phyloP scores from a whole-genome alignment of 2,888 invertebrate species.

The Oscheius sp. region DNA sequence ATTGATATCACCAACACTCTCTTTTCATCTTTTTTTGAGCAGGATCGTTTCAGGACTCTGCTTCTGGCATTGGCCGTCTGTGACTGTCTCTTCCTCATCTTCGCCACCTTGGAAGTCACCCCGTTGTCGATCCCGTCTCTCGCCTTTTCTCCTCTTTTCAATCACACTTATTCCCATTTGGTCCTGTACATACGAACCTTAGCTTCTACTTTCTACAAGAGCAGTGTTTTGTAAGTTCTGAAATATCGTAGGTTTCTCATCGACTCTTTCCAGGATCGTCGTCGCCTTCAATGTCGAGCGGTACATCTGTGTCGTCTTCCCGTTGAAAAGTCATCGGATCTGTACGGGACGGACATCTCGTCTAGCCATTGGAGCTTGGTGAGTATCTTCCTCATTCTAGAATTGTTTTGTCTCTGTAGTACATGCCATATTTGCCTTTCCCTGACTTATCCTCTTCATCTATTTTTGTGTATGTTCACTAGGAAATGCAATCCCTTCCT shows the following conservation, averaged over 20 bases:
- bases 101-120: constrained; percentile 70
- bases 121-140: constrained; percentile 60
- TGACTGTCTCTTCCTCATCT: constrained; percentile 70
- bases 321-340: constrained; percentile 65
- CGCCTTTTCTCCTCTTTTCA: constrained; percentile 57
- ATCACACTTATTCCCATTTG: constrained; percentile 59
- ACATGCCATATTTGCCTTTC: constrained; percentile 21
- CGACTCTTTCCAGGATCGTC: constrained; percentile 63
- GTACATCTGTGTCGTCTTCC: constrained; percentile 72
- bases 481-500: background rate
- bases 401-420: background rate
- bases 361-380: constrained; percentile 59
- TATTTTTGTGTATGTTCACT: constrained; percentile 10
- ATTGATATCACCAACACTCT: too few relatives aligned
- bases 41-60: constrained; percentile 60
- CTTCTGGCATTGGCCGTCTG: constrained; percentile 70
- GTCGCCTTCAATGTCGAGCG: constrained; percentile 73
- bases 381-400: constrained; percentile 19
- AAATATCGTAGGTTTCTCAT: background rate
- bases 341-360: constrained; percentile 63
- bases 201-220: constrained; percentile 72
- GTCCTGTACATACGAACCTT: constrained; percentile 69
- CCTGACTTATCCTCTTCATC: background rate
- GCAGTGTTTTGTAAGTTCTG: constrained; percentile 70
- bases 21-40: background rate